A percentile compares a stretch with the other conserved stretches of the same genome.
These are phyloP conservation scores for Notodonta dromedarius DNA, from an alignment of 2,888 invertebrate genomes.

Conservation along the genomic window DNA sequence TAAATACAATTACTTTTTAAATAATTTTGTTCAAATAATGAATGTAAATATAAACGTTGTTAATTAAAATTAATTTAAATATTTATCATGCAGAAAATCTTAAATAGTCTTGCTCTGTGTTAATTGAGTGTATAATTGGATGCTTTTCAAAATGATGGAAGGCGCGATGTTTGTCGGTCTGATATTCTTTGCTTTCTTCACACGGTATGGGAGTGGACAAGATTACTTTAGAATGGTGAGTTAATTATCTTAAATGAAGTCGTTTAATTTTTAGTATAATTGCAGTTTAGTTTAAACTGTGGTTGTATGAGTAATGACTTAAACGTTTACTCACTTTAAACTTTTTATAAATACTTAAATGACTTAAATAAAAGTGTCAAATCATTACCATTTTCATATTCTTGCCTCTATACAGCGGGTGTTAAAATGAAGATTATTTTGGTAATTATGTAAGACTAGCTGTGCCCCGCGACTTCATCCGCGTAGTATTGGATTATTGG, in stretches of 20 bases:
- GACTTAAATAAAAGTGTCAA: too few relatives aligned
- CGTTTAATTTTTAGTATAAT: constrained; percentile 10
- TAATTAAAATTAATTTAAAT: constrained; percentile 11
- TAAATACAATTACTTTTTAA: constrained; percentile 16
- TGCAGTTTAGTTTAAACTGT: neutral
- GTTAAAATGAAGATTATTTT: too few relatives aligned
- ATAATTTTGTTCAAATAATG: constrained; percentile 14
- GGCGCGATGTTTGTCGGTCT: constrained; percentile 36
- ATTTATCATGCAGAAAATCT: neutral
- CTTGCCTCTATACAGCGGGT: too few relatives aligned
- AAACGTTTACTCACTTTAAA: too few relatives aligned
- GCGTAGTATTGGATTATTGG: too few relatives aligned
- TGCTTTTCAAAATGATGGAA: constrained; percentile 56
- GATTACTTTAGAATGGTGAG: constrained; percentile 79
- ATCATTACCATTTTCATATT: too few relatives aligned
- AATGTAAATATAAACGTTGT: constrained; percentile 32
- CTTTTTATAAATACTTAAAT: too few relatives aligned
- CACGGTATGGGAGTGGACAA: constrained; percentile 64
- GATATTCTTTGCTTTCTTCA: constrained; percentile 71
- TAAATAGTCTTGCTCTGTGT: constrained; percentile 8
- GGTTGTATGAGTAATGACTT: neutral
- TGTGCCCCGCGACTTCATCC: too few relatives aligned
- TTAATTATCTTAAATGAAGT: constrained; percentile 22
- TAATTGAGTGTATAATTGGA: constrained; percentile 24
- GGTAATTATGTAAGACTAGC: too few relatives aligned